Evolutionary conservation across 1,140 invertebrate genomes (phyloP), one percentile per base, ranked within the genome.

Genomic region (Procambarus virginalis): DNA sequence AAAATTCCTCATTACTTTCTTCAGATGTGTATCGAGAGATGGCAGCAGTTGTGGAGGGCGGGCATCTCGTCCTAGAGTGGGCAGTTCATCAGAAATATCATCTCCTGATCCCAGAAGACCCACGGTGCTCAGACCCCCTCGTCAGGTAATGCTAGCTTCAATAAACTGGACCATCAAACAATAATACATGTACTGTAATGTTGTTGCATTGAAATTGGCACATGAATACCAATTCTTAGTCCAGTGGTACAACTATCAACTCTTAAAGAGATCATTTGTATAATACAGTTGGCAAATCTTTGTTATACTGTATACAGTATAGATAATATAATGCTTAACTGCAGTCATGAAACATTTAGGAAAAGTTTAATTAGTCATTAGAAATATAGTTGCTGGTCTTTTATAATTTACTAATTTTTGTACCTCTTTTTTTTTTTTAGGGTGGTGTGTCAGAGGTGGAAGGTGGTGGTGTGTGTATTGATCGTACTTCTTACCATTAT

Each of bases 401-500:
- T 34, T 34, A 34, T 34, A 34, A 34, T 34, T 0, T 34, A 34
- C 34, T 34, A 34, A 34, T 34, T 34, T 34, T 34, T 34, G 34
- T 34, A 34, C 34, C 34, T 34, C 34, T 34, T 64, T 78, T 1
- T 78, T 49, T 49, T 49, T 12, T 49, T 17, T 78, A 78, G 76
- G 46, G 49, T 78, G 49, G 46, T 78, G 76, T 22, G 14, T 49
- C 49, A 68, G 85, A 80, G 55, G 60, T 70, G 12, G 78, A 84
- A 12, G 64, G 86, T 84, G 95, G 96, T 79, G 94, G 95, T 86
- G 93, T 96, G 6, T 94, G 94, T 83, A 92, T 96, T 64, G 96
- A 96, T 92, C 94, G 95, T 84, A 95, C 95, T 17, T 95, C 95
- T 51, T 96, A 96, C 87, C 95, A 96, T 84, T 95, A 95, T 79